Percentiles rank a stretch among this genome's conserved stretches.
Conservation (phyloP, 2,113 vertebrate species). For the Dipodomys stephensi region DNA sequence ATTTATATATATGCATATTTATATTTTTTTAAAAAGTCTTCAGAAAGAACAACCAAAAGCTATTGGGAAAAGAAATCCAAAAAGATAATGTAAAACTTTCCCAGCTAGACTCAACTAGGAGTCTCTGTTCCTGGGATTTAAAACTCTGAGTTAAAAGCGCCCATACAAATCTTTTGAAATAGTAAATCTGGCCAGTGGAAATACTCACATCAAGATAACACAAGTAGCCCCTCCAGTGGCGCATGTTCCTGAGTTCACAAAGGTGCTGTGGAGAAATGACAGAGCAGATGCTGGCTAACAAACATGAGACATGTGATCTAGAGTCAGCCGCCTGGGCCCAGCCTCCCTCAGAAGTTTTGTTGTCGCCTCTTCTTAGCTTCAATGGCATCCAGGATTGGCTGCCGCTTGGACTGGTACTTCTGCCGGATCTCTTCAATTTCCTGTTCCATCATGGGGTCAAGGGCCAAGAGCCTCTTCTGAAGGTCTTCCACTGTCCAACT, state of each 20-base stretch:
- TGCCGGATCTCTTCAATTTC: constrained; percentile 97
- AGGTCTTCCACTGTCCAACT: constrained; percentile 95
- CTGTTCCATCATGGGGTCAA: constrained; percentile 98
- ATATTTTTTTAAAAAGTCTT: constrained; percentile 73
- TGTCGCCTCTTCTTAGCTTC: constrained; percentile 95
- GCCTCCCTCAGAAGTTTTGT: constrained; percentile 91
- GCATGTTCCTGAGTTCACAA: constrained; percentile 87
- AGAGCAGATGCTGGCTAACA: constrained; percentile 72
- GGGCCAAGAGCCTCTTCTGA: constrained; percentile 89
- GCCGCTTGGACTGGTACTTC: constrained; percentile 95
- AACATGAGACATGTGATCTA: constrained; percentile 56
- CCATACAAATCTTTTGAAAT: constrained; percentile 72
- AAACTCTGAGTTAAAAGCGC: constrained; percentile 75
- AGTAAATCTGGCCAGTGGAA: constrained; percentile 47
- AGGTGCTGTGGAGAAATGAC: constrained; percentile 83
- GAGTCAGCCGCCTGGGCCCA: constrained; percentile 55
- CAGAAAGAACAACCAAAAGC: constrained; percentile 75
- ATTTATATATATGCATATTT: constrained; percentile 81
- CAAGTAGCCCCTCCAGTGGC: constrained; percentile 67
- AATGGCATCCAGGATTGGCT: constrained; percentile 96
- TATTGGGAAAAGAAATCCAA: constrained; percentile 72
- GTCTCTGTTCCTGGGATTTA: constrained; percentile 74
- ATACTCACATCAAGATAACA: constrained; percentile 61
- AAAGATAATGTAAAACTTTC: constrained; percentile 56
- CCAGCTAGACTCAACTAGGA: constrained; percentile 71